A percentile compares a stretch with the other conserved stretches of the same genome.
phyloP scores from a whole-genome alignment of 2,797 vertebrate genomes.

The Gallirallus australis region DNA sequence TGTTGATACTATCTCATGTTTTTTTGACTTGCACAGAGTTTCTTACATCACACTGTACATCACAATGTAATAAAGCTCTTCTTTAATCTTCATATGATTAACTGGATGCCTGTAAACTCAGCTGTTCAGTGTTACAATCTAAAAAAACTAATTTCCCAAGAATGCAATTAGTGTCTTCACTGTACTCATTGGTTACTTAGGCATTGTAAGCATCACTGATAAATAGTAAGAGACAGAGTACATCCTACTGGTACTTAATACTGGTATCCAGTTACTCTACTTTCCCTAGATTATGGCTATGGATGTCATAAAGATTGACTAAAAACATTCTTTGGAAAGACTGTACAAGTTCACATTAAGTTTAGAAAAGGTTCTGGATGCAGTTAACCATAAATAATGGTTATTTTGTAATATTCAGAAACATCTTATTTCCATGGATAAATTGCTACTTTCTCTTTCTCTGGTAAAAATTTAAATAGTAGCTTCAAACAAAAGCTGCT shows the following conservation, averaged over 20 bases:
- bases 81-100: neutral
- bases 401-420: constrained; percentile 69
- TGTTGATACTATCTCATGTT: neutral
- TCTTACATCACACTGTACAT: neutral
- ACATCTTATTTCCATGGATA: constrained; percentile 69
- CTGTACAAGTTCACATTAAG: constrained; percentile 60
- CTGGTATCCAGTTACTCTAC: constrained; percentile 27
- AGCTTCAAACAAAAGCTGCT: constrained; percentile 68
- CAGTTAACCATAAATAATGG: constrained; percentile 65
- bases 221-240: constrained; percentile 5
- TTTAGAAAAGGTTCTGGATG: constrained; percentile 63
- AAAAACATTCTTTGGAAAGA: constrained; percentile 48
- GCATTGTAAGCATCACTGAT: constrained; percentile 1
- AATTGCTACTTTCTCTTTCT: constrained; percentile 62
- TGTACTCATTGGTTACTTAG: constrained; percentile 6
- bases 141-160: constrained; percentile 44
- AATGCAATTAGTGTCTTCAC: constrained; percentile 18
- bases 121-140: neutral
- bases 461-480: constrained; percentile 69
- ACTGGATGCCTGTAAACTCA: neutral
- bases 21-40: neutral
- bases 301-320: constrained; percentile 9
- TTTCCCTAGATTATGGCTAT: constrained; percentile 37
- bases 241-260: constrained; percentile 34
- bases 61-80: neutral